phyloP scores from a whole-genome alignment of 2,797 vertebrate genomes.

The Jordanella pulchra region DNA sequence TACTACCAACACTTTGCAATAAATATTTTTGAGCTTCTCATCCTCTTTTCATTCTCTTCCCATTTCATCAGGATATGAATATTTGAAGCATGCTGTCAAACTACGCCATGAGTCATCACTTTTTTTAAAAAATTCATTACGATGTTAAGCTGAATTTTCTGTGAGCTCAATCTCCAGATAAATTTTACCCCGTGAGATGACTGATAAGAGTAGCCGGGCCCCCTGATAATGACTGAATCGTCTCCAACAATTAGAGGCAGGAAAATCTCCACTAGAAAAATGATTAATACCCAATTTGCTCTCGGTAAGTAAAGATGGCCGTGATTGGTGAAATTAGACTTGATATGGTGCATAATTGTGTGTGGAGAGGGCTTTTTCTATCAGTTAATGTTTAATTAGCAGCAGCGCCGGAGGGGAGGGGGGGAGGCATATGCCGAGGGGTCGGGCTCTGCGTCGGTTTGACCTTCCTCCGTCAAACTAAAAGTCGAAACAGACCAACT shows the following conservation, averaged over 20 bases:
- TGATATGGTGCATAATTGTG: conserved; percentile 73
- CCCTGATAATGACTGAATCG: conserved; percentile 73
- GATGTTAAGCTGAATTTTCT: conserved; percentile 45
- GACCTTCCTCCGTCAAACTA: conserved; percentile 34
- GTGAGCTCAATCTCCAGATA: conserved; percentile 50
- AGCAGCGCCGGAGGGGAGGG: conserved; percentile 39
- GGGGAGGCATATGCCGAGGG: conserved; percentile 47
- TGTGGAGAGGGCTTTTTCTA: conserved; percentile 61
- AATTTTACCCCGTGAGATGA: conserved; percentile 64
- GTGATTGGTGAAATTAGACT: conserved; percentile 76
- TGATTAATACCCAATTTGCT: conserved; percentile 76
- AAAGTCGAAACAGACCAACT: conserved; percentile 2
- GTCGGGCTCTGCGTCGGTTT: conserved; percentile 20
- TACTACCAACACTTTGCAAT: conserved; percentile 62
- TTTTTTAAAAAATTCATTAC: conserved; percentile 60
- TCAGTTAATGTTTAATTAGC: conserved; percentile 74
- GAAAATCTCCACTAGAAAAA: conserved; percentile 65
- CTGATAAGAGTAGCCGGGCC: conserved; percentile 69
- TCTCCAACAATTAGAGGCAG: conserved; percentile 67
- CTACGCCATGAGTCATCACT: conserved; percentile 52
- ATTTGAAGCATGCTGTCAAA: conserved; percentile 27
- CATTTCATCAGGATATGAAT: conserved; percentile 9
- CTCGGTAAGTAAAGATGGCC: conserved; percentile 71
- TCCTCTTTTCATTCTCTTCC: neutral
- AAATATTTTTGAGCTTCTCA: conserved; percentile 46